Evolutionary conservation across 2,888 invertebrate genomes (phyloP).

Genomic region (Marasmarcha lunaedactyla): DNA sequence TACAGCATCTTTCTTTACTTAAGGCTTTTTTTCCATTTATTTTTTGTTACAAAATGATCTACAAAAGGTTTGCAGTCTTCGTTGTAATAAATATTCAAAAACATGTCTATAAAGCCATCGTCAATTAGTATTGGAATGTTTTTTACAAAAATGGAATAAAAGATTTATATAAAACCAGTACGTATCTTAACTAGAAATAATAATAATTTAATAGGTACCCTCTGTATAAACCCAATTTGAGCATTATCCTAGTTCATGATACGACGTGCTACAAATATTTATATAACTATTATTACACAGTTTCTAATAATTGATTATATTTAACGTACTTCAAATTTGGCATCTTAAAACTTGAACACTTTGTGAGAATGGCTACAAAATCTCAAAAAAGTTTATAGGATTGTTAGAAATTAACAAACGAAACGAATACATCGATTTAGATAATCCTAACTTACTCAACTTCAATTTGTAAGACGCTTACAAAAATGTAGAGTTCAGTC

Average conservation of each 20-base stretch:
- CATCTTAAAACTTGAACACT: constrained; percentile 59
- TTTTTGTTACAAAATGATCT: too few relatives aligned
- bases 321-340: constrained; percentile 60
- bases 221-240: constrained; percentile 57
- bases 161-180: neutral
- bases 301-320: constrained; percentile 47
- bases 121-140: neutral
- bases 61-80: too few relatives aligned
- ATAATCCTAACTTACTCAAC: too few relatives aligned
- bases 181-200: neutral
- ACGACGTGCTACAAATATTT: constrained; percentile 44
- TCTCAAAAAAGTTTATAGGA: constrained; percentile 5
- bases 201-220: constrained; percentile 13
- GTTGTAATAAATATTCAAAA: too few relatives aligned
- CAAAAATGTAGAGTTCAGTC: too few relatives aligned
- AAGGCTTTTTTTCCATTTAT: too few relatives aligned
- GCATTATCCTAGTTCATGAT: constrained; percentile 59
- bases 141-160: neutral
- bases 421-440: too few relatives aligned
- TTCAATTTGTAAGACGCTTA: too few relatives aligned
- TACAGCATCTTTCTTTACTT: too few relatives aligned
- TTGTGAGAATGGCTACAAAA: constrained; percentile 7
- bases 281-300: constrained; percentile 26
- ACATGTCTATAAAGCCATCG: neutral
- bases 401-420: too few relatives aligned